Evolutionary conservation across 2,797 vertebrate genomes (phyloP), one percentile per base, ranked within the genome.

Genomic region (Trematomus bernacchii): DNA sequence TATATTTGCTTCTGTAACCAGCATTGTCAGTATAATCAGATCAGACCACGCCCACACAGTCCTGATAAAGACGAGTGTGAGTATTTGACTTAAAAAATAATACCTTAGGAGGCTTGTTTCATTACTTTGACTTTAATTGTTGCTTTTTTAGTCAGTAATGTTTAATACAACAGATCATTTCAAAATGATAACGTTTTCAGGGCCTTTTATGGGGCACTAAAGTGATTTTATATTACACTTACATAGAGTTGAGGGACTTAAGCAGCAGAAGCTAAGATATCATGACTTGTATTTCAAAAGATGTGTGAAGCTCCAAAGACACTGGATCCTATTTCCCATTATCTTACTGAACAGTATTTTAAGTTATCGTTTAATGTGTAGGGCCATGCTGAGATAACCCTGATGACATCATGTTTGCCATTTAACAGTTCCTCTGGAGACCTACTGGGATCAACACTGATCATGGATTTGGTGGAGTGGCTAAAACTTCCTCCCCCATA

Each of bases 401-500:
- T 1, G 12, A 57, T 10, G 59, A 64, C 33, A 48, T 66, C 14
- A 48, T 10, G 37, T 21, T n/a, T 33, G 21, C 27, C 14, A 42
- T 42, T 54, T n/a, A 12, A 16, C 21, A 33, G 44, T 40, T 70
- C 37, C 48, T 60, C 7, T 14, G n/a, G 43, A 23, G 61, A 70
- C 37, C 53, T 10, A 33, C 10, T 18, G 18, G 3, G 1, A 7
- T 33, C 12, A 42, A 27, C 23, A 30, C 0, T 10, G 30, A 50
- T 30, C 50, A 42, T n/a, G 19, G 5, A 27, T 0, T 1, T 16
- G 3, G 13, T 21, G 0, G 0, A 30, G 6, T 11, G 4, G 18
- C 52, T 23, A 57, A 66, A 27, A 71, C 14, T 62, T 72, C 47
- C 4, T 54, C 69, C 47, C 6, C 21, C 0, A 8, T 10, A n/a